Conservation (phyloP, 2,888 invertebrate species). For the Hetaerina titia region DNA sequence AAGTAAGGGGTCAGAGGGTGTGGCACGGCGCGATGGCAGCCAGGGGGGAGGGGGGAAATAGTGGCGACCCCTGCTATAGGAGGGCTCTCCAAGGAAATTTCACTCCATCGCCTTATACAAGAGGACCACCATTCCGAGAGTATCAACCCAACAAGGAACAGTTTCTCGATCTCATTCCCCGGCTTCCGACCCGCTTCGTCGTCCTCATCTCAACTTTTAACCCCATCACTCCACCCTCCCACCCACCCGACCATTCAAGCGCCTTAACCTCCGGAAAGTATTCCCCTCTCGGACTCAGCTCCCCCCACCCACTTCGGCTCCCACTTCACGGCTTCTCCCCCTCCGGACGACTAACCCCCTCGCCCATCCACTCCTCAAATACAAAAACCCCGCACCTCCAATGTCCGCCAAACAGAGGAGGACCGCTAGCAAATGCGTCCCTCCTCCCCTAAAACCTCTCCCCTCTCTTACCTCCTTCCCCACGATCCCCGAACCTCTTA, state of each 20-base stretch:
- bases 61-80: neutral
- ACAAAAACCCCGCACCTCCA: too few relatives aligned
- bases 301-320: neutral
- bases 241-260: neutral
- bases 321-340: neutral
- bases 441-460: too few relatives aligned
- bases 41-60: neutral
- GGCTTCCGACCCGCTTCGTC: neutral
- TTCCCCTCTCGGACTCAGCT: neutral
- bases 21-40: too few relatives aligned
- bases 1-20: too few relatives aligned
- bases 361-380: neutral
- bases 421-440: too few relatives aligned
- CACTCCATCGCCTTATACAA: neutral
- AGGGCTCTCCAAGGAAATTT: conserved; percentile 47
- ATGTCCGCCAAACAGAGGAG: too few relatives aligned
- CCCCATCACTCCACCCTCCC: neutral
- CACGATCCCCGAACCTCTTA: neutral
- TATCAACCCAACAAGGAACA: conserved; percentile 32
- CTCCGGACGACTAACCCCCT: neutral
- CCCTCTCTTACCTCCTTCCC: too few relatives aligned
- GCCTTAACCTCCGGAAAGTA: neutral
- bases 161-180: conserved; percentile 34
- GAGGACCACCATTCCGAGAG: conserved; percentile 14
- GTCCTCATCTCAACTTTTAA: neutral